Conservation (phyloP, 2,888 invertebrate genomes). For the Stegana nigrithorax region DNA sequence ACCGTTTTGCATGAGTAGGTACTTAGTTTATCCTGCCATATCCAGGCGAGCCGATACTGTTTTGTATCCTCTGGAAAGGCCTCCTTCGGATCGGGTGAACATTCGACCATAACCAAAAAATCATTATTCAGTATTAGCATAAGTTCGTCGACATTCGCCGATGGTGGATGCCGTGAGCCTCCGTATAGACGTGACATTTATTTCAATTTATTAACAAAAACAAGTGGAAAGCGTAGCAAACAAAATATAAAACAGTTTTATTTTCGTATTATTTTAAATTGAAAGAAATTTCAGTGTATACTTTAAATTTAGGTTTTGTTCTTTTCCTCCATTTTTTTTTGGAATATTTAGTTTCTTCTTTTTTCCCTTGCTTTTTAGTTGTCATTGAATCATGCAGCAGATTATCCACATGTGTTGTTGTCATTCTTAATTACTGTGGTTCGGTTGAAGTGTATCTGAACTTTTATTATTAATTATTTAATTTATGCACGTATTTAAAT, state of each 20-base stretch:
- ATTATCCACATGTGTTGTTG: background rate
- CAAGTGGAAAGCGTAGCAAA: too few relatives aligned
- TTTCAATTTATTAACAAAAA: background rate
- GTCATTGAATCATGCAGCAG: background rate
- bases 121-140: slow-evolving; percentile 39
- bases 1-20: slow-evolving; percentile 41
- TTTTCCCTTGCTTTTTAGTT: too few relatives aligned
- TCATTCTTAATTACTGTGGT: too few relatives aligned
- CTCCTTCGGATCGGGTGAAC: slow-evolving; percentile 41
- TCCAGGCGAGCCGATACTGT: slow-evolving; percentile 37
- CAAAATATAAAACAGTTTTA: too few relatives aligned
- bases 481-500: slow-evolving; percentile 1
- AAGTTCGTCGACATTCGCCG: background rate
- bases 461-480: slow-evolving; percentile 10
- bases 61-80: slow-evolving; percentile 37
- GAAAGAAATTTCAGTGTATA: background rate
- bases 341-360: too few relatives aligned
- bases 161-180: too few relatives aligned
- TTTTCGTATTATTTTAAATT: background rate
- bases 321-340: too few relatives aligned
- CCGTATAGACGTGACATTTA: too few relatives aligned
- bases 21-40: slow-evolving; percentile 53
- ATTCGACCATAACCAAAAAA: slow-evolving; percentile 46
- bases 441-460: background rate
- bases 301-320: too few relatives aligned